These are phyloP conservation scores for Gambusia yucatana DNA, from an alignment of 2,797 vertebrate species.

Conservation along the genomic window DNA sequence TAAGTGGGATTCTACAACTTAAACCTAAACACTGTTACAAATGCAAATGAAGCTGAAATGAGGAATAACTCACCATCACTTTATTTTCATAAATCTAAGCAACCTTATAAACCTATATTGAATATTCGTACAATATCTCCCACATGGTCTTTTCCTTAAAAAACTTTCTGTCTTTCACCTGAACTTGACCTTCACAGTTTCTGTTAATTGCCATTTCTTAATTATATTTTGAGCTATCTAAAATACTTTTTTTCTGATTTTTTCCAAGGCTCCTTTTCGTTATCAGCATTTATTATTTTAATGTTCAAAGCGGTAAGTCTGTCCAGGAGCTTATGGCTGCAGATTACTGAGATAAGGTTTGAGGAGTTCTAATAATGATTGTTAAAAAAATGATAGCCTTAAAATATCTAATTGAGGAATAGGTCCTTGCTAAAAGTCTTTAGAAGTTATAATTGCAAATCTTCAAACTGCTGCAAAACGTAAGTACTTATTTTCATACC, in stretches of 20 bases:
- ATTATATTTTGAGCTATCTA: background rate
- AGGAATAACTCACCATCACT: background rate
- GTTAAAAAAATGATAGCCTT: background rate
- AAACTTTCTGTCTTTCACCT: background rate
- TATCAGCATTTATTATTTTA: slow-evolving; percentile 34
- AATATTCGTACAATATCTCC: background rate
- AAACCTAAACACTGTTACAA: too few relatives aligned
- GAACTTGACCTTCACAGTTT: background rate
- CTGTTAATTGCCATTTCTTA: slow-evolving; percentile 2
- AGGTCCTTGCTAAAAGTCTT: background rate
- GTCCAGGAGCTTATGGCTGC: slow-evolving; percentile 5
- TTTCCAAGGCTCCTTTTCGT: background rate
- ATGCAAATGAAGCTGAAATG: background rate
- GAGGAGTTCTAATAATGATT: background rate
- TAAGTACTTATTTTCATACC: background rate
- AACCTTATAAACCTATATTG: background rate
- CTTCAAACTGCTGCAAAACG: background rate
- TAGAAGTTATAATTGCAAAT: slow-evolving; percentile 8
- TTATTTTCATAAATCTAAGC: background rate
- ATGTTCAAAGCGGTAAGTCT: slow-evolving; percentile 37
- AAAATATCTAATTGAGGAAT: slow-evolving; percentile 1
- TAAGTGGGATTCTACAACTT: too few relatives aligned
- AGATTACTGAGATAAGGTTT: slow-evolving; percentile 1
- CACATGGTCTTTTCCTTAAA: background rate
- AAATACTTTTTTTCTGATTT: background rate